Evolutionary conservation across 2,797 vertebrate genomes (phyloP), one percentile per base, ranked within the genome.

Genomic region (Chrysocyon brachyurus): DNA sequence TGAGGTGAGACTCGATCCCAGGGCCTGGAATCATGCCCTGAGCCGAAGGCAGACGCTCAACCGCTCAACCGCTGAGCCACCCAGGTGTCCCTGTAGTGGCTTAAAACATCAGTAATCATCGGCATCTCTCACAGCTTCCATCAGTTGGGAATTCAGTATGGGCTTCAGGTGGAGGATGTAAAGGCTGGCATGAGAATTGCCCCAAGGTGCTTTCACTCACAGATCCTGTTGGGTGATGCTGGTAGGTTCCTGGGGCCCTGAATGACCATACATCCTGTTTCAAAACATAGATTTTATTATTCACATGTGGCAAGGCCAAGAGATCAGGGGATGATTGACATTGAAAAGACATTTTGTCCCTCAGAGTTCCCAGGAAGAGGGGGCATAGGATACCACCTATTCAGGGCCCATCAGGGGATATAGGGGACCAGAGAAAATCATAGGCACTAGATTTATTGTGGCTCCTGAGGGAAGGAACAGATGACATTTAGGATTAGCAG

Each of bases 361-460:
- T 87, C 22, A 54, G 12, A 64, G 83, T 36, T 70, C 75, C 40
- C 52, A 4, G 14, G 61, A 46, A n/a, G 26, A 40, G 66, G 56
- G 56, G 14, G 6, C 19, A 66, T 31, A 12, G 64, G 64, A 66
- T n/a, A 31, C 64, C 64, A n/a, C 2, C 40, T 46, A 46, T 46
- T 46, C 40, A 6, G 84, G 36, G n/a, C 19, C 2, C 14, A 12
- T 9, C 78, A 31, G 82, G 40, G 19, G 57, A 33, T 12, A 6
- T 79, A 33, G 3, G 6, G 26, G 3, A 19, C 1, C 2, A 24
- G 6, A 31, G 3, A 8, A 16, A 8, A 3, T 28, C 0, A 1
- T 2, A 21, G 54, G 2, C 36, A 11, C 6, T n/a, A 59, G 52
- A 2, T 31, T 56, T n/a, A 2, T 11, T 17, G 17, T 54, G 72